Conservation (phyloP, 2,888 invertebrate genomes). For the Adineta ricciae region DNA sequence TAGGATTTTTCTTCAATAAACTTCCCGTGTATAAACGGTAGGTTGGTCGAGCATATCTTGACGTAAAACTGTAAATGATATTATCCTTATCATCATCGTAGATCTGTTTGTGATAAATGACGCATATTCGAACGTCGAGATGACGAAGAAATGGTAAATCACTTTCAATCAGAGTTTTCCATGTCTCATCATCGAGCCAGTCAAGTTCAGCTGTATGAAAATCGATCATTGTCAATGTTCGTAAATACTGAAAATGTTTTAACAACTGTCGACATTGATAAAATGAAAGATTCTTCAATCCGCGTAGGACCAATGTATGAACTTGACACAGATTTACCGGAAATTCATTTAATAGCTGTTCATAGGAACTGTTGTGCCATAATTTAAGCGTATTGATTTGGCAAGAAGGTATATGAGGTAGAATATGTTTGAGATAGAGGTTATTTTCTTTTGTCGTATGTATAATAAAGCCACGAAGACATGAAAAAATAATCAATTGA, state of each 20-base stretch:
- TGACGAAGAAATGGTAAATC: neutral
- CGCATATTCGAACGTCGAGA: neutral
- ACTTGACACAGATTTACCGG: neutral
- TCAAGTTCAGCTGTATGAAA: neutral
- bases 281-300: neutral
- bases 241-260: neutral
- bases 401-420: neutral
- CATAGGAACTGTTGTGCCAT: neutral
- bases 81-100: neutral
- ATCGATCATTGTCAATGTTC: neutral
- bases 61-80: neutral
- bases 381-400: neutral
- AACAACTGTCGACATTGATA: neutral
- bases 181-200: neutral
- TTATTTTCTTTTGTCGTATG: neutral
- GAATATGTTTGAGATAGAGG: neutral
- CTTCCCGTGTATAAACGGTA: neutral
- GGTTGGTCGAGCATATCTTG: neutral
- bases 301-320: neutral
- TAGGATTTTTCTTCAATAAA: neutral
- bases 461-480: neutral
- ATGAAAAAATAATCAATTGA: neutral
- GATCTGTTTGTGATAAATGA: neutral
- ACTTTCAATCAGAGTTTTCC: neutral
- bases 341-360: neutral